These are phyloP conservation scores for Microtus pennsylvanicus DNA, from an alignment of 2,113 vertebrate genomes.

Conservation along the genomic window DNA sequence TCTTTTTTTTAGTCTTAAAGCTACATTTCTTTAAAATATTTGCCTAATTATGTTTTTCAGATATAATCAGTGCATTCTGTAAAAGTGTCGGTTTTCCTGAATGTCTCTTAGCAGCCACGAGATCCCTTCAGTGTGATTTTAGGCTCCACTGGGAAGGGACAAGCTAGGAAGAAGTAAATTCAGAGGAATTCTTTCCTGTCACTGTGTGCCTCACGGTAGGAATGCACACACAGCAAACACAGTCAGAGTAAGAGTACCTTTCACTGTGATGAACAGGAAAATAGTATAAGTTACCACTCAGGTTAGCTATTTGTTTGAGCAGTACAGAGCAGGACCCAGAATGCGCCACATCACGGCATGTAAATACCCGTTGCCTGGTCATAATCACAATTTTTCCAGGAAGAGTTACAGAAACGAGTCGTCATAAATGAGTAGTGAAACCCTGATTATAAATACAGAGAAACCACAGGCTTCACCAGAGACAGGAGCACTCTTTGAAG, in stretches of 20 bases:
- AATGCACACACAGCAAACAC: not conserved
- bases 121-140: not conserved
- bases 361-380: not conserved
- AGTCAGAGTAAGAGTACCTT: not conserved
- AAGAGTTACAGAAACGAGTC: not conserved
- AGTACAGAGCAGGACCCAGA: not conserved
- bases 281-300: not conserved
- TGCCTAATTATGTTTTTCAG: conserved; percentile 55
- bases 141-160: not conserved
- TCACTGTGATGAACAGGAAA: not conserved
- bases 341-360: not conserved
- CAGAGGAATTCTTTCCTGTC: not conserved
- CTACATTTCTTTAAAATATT: conserved; percentile 12
- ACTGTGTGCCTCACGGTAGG: not conserved
- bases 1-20: not conserved
- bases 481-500: not conserved
- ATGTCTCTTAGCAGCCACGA: not conserved
- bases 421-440: not conserved
- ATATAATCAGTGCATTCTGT: not conserved
- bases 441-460: not conserved
- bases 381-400: not conserved
- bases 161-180: not conserved
- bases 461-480: not conserved
- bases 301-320: not conserved
- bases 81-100: not conserved